Evolutionary conservation across 2,888 invertebrate species (phyloP).

Genomic region (Aspidiotus destructor): DNA sequence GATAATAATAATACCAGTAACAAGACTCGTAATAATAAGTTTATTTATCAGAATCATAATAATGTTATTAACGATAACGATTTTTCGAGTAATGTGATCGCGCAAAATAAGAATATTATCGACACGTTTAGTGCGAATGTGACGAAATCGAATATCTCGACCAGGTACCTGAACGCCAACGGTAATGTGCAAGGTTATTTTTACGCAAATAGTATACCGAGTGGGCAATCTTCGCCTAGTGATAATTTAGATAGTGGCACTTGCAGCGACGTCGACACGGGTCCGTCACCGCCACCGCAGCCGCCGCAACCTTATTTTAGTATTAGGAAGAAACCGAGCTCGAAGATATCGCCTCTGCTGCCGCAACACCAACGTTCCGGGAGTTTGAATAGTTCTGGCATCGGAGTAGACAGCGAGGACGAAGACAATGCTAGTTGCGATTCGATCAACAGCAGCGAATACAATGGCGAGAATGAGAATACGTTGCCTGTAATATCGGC

Average conservation of each 20-base stretch:
- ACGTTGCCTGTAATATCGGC: constrained; percentile 28
- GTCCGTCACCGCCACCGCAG: constrained; percentile 56
- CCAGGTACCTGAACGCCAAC: constrained; percentile 33
- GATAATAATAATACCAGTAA: not conserved
- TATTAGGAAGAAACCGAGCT: constrained; percentile 40
- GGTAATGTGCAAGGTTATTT: constrained; percentile 30
- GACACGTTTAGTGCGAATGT: constrained; percentile 42
- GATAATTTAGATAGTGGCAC: constrained; percentile 77
- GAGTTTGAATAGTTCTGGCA: constrained; percentile 43
- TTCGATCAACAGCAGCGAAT: constrained; percentile 60
- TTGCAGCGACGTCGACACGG: constrained; percentile 68
- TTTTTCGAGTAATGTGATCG: constrained; percentile 33
- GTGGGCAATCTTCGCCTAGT: constrained; percentile 72
- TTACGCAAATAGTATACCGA: constrained; percentile 39
- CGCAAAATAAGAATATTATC: constrained; percentile 47
- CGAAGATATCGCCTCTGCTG: constrained; percentile 39
- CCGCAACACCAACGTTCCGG: constrained; percentile 40
- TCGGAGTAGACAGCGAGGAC: constrained; percentile 57
- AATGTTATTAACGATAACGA: constrained; percentile 7
- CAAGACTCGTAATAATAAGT: no score
- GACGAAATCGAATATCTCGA: constrained; percentile 22
- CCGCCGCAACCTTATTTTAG: constrained; percentile 50
- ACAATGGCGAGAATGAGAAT: constrained; percentile 27
- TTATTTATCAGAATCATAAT: not conserved
- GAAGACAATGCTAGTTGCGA: constrained; percentile 69